Conservation (phyloP, 2,113 vertebrate species). For the Myotis lucifugus region DNA sequence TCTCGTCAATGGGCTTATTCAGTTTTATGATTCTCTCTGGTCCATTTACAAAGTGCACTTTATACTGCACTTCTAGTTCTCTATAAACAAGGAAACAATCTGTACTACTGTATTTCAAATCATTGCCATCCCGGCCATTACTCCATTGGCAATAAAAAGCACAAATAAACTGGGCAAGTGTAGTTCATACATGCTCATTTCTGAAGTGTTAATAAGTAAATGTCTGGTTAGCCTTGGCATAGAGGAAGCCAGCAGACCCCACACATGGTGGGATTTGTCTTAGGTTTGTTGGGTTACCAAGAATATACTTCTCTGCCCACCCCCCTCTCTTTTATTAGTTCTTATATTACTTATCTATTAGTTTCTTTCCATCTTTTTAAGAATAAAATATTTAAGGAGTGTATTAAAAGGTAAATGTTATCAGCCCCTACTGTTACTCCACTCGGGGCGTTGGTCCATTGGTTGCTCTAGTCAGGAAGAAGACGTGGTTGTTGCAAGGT, state of each 20-base stretch:
- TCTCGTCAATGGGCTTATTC: conserved; percentile 67
- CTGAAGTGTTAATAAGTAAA: conserved; percentile 31
- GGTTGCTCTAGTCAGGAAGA: neutral
- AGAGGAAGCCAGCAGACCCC: neutral
- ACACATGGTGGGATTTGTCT: neutral
- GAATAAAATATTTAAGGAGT: neutral
- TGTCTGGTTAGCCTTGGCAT: neutral
- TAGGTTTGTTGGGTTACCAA: neutral
- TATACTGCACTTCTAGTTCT: neutral
- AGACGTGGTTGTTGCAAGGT: neutral
- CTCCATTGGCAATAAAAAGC: conserved; percentile 66
- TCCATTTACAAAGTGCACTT: conserved; percentile 53
- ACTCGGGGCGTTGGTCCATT: neutral
- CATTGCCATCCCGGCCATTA: conserved; percentile 28
- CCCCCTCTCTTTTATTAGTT: neutral
- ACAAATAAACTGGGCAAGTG: conserved; percentile 24
- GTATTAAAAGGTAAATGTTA: neutral
- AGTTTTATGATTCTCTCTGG: conserved; percentile 56
- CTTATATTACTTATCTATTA: neutral
- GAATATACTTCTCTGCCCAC: neutral
- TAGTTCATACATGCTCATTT: conserved; percentile 48
- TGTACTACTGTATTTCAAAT: conserved; percentile 59
- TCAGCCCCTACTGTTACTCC: neutral
- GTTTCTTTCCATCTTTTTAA: neutral
- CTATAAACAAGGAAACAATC: conserved; percentile 59